Percentiles rank a stretch among this genome's conserved stretches.
phyloP scores from a whole-genome alignment of 2,888 invertebrate species.

The Malthinus flaveolus region DNA sequence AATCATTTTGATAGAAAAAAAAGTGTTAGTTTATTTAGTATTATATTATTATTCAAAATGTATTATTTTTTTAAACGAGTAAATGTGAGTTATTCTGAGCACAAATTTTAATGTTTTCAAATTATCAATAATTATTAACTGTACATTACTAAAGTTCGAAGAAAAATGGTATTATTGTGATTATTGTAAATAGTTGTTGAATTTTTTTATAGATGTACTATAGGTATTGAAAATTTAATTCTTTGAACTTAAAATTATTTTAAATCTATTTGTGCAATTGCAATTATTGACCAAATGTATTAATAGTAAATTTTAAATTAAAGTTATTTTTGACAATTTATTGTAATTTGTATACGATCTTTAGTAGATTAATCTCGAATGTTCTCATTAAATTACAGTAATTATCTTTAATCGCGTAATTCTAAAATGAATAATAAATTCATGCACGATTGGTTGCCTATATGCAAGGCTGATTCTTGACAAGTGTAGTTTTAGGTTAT shows the following conservation, averaged over 20 bases:
- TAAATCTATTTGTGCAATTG: slow-evolving; percentile 10
- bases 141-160: slow-evolving; percentile 6
- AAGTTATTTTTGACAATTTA: slow-evolving; percentile 10
- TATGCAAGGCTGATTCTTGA: too few relatives aligned
- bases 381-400: too few relatives aligned
- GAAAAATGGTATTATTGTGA: slow-evolving; percentile 6
- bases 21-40: too few relatives aligned
- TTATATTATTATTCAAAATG: too few relatives aligned
- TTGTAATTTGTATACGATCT: too few relatives aligned
- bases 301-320: slow-evolving; percentile 10
- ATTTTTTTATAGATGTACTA: background rate
- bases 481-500: too few relatives aligned
- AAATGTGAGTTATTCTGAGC: background rate
- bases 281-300: slow-evolving; percentile 20
- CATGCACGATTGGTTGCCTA: too few relatives aligned
- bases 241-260: slow-evolving; percentile 8
- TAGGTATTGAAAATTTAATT: slow-evolving; percentile 8
- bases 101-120: slow-evolving; percentile 4
- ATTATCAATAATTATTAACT: too few relatives aligned
- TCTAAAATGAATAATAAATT: too few relatives aligned
- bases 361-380: too few relatives aligned
- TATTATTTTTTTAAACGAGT: too few relatives aligned
- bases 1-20: background rate
- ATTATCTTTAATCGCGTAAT: too few relatives aligned
- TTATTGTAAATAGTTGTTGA: slow-evolving; percentile 7